phyloP scores from a whole-genome alignment of 2,113 vertebrate species.

The Mus pahari region DNA sequence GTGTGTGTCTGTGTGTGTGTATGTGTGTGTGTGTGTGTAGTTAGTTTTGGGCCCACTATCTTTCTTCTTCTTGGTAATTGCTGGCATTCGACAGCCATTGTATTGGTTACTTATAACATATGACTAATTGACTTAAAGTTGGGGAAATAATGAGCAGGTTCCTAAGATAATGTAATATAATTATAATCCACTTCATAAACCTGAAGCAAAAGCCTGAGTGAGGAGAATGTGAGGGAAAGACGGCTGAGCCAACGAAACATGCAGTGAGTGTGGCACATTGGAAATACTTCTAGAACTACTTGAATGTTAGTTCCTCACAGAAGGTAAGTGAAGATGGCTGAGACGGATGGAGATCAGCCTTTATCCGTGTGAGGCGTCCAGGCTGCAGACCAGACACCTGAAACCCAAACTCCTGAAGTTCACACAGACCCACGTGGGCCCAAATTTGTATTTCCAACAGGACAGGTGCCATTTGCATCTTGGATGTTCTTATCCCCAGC shows the following conservation, averaged over 20 bases:
- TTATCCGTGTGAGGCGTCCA: not conserved
- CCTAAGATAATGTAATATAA: constrained; percentile 9
- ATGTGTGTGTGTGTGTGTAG: not conserved
- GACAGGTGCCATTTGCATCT: not conserved
- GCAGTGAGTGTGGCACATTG: not conserved
- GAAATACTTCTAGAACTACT: constrained; percentile 50
- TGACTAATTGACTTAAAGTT: constrained; percentile 63
- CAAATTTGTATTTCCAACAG: constrained; percentile 50
- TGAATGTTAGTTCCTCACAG: not conserved
- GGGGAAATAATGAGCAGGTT: constrained; percentile 41
- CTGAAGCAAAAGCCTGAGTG: constrained; percentile 25
- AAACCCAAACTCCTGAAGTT: not conserved
- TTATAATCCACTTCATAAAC: constrained; percentile 54
- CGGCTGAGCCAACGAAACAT: constrained; percentile 13
- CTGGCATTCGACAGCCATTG: constrained; percentile 46
- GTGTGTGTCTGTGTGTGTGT: too few species aligned
- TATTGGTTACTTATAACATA: constrained; percentile 58
- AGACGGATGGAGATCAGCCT: not conserved
- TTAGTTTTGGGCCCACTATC: not conserved
- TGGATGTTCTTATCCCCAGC: not conserved
- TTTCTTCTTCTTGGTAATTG: constrained; percentile 41
- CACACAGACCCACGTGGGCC: not conserved
- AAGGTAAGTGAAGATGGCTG: not conserved
- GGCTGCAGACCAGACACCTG: not conserved
- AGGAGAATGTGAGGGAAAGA: constrained; percentile 12